Conservation (phyloP, 2,888 invertebrate genomes). For the Euphydryas editha region DNA sequence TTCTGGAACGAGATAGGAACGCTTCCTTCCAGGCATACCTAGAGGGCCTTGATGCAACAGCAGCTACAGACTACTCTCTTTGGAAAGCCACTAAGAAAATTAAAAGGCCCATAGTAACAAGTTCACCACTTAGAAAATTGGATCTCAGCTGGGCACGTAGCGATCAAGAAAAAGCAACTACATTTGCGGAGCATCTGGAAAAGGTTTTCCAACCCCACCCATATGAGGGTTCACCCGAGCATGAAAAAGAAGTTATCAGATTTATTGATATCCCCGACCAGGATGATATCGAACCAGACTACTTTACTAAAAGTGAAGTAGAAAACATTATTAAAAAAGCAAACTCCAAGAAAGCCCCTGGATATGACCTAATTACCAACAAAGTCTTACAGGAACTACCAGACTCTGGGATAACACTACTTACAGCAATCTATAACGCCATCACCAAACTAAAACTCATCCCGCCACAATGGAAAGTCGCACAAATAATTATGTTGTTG, state of each 20-base stretch:
- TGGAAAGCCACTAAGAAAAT: conserved; percentile 40
- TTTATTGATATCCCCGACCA: no score
- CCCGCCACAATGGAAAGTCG: no score
- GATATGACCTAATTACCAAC: conserved; percentile 29
- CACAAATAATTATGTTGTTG: no score
- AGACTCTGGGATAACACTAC: no score
- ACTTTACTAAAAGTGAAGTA: conserved; percentile 21
- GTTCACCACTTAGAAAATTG: conserved; percentile 27
- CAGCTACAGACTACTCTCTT: conserved; percentile 36
- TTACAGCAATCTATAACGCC: no score
- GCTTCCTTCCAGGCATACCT: conserved; percentile 18
- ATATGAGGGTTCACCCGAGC: conserved; percentile 13
- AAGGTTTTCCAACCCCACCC: conserved; percentile 21
- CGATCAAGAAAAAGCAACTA: conserved; percentile 20
- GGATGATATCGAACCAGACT: neutral
- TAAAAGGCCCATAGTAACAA: conserved; percentile 25
- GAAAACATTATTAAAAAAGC: conserved; percentile 7
- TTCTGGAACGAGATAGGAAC: conserved; percentile 2
- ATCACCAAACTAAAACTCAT: no score
- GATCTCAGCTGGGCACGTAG: conserved; percentile 20
- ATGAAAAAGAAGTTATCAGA: neutral
- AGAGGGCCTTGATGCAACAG: conserved; percentile 27
- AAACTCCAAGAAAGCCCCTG: conserved; percentile 23
- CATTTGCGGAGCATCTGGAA: conserved; percentile 18
- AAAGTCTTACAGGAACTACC: no score